Evolutionary conservation across 2,113 vertebrate genomes (phyloP).

Genomic region (Hippocampus mohnikei): DNA sequence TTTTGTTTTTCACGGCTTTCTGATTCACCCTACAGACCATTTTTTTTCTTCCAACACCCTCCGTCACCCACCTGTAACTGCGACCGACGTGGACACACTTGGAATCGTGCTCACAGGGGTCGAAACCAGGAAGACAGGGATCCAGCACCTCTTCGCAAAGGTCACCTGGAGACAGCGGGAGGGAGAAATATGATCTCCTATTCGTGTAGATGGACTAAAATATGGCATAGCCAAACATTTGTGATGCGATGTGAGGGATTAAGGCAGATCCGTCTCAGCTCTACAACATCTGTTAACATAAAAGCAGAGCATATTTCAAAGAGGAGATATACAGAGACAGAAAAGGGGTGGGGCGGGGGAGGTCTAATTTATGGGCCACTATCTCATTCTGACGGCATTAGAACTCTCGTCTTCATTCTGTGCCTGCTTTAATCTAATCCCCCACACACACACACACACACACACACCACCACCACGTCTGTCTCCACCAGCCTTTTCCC

Average conservation of each 20-base stretch:
- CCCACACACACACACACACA: too few species aligned
- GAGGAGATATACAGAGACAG: background rate
- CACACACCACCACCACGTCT: constrained; percentile 23
- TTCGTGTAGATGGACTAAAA: background rate
- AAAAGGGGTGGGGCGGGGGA: background rate
- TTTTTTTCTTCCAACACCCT: constrained; percentile 27
- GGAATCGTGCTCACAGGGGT: constrained; percentile 88
- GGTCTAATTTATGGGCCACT: constrained; percentile 10
- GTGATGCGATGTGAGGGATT: background rate
- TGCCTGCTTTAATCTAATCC: constrained; percentile 50
- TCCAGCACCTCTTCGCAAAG: constrained; percentile 91
- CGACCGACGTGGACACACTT: constrained; percentile 84
- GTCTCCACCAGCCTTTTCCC: constrained; percentile 21
- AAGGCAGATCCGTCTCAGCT: constrained; percentile 16
- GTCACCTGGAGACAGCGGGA: constrained; percentile 76
- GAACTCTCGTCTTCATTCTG: constrained; percentile 42
- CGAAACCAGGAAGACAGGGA: constrained; percentile 80
- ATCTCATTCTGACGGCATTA: constrained; percentile 25
- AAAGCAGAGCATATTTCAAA: background rate
- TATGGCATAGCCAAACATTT: background rate
- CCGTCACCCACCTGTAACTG: constrained; percentile 77
- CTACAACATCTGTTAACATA: constrained; percentile 24
- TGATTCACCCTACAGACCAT: background rate
- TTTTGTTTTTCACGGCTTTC: background rate
- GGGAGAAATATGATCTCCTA: background rate